Conservation (phyloP, 2,888 invertebrate genomes). For the Chorisops tibialis region DNA sequence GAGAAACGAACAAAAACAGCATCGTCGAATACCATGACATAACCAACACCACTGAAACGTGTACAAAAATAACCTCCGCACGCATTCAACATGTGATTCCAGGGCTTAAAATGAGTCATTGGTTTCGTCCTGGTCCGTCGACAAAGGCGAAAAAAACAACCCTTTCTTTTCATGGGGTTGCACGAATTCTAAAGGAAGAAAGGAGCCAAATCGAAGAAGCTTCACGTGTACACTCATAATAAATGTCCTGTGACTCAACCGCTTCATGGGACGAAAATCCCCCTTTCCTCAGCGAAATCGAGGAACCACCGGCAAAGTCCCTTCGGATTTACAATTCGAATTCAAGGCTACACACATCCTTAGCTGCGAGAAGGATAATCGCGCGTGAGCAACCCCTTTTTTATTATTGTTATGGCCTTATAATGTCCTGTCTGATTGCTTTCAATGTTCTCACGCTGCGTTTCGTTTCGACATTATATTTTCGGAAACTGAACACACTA, state of each 20-base stretch:
- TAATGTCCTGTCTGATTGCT: conserved; percentile 1
- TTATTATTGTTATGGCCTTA: conserved; percentile 1
- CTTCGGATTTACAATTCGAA: conserved; percentile 2
- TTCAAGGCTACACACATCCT: conserved; percentile 6
- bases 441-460: conserved; percentile 20
- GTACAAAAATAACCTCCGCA: neutral
- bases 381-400: conserved; percentile 1
- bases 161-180: neutral
- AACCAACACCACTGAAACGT: too few relatives aligned
- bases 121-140: neutral
- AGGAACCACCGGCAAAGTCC: conserved; percentile 2
- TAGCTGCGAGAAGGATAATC: conserved; percentile 4
- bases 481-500: neutral
- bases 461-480: conserved; percentile 8
- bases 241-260: neutral
- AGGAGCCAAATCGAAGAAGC: too few relatives aligned
- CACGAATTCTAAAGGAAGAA: neutral
- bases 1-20: neutral
- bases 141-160: too few relatives aligned
- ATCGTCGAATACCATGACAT: too few relatives aligned
- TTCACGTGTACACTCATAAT: neutral
- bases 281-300: neutral
- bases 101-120: conserved; percentile 2
- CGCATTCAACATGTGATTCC: conserved; percentile 12
- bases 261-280: neutral